These are phyloP conservation scores for Chrysotoxum bicinctum DNA, from an alignment of 2,888 invertebrate species.

Conservation along the genomic window DNA sequence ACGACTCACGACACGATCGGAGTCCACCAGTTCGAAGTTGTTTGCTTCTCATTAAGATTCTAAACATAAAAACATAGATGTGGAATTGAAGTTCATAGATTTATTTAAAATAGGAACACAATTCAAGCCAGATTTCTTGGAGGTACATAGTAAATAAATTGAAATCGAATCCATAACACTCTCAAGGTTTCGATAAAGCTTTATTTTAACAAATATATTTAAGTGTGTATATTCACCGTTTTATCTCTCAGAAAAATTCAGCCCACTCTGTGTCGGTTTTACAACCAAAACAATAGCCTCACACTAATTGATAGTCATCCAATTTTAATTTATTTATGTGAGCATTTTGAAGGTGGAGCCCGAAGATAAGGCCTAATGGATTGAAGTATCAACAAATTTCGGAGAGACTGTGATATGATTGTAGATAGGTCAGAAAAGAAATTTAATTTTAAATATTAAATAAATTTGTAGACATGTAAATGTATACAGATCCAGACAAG, in stretches of 20 bases:
- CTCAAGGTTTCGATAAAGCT: not conserved
- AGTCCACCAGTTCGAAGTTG: slow-evolving; percentile 82
- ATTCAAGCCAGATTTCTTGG: slow-evolving; percentile 78
- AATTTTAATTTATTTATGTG: slow-evolving; percentile 81
- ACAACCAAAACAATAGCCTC: slow-evolving; percentile 79
- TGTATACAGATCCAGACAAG: too few species aligned
- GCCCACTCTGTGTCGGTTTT: slow-evolving; percentile 81
- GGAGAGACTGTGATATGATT: slow-evolving; percentile 81
- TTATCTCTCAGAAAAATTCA: slow-evolving; percentile 82
- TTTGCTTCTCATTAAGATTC: slow-evolving; percentile 80
- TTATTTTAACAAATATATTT: too few species aligned
- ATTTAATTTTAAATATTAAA: not conserved
- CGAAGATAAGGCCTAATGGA: slow-evolving; percentile 74
- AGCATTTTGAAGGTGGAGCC: slow-evolving; percentile 77
- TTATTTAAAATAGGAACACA: slow-evolving; percentile 81
- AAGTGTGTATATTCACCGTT: too few species aligned
- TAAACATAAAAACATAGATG: slow-evolving; percentile 81
- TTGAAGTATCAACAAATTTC: slow-evolving; percentile 79
- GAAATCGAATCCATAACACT: not conserved
- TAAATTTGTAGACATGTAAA: too few species aligned
- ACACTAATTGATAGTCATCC: slow-evolving; percentile 82
- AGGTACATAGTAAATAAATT: slow-evolving; percentile 74
- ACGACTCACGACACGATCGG: slow-evolving; percentile 79
- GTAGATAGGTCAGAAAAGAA: slow-evolving; percentile 75
- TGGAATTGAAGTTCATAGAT: slow-evolving; percentile 81